phyloP scores from a whole-genome alignment of 2,888 invertebrate species.

The Watsonalla cultraria region DNA sequence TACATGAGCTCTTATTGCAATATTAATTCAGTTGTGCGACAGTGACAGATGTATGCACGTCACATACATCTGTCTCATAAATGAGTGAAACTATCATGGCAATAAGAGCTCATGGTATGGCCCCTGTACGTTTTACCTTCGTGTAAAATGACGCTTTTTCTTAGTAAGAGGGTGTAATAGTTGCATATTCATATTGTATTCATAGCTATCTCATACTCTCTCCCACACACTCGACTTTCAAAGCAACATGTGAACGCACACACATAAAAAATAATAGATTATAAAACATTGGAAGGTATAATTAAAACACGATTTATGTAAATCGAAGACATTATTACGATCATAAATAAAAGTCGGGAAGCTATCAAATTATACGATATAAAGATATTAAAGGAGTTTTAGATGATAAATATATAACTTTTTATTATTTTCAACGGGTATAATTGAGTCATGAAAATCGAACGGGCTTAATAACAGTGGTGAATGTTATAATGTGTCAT shows the following conservation, averaged over 20 bases:
- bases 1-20: no score
- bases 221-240: no score
- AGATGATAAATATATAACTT: conserved; percentile 34
- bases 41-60: no score
- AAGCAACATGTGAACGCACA: not conserved
- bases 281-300: conserved; percentile 36
- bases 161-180: no score
- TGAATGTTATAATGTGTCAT: conserved; percentile 34
- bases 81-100: no score
- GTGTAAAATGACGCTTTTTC: no score
- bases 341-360: conserved; percentile 44
- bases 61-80: no score
- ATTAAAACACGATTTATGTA: conserved; percentile 53
- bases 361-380: conserved; percentile 39
- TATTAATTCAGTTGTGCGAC: no score
- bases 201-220: no score
- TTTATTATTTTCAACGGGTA: conserved; percentile 45
- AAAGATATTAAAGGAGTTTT: conserved; percentile 17
- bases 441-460: conserved; percentile 54
- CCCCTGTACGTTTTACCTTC: no score
- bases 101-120: no score
- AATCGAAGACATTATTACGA: conserved; percentile 48
- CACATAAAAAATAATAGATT: conserved; percentile 13
- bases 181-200: no score
- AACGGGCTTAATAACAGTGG: conserved; percentile 29